Percentiles rank a stretch among this genome's conserved stretches.
Evolutionary conservation across 2,113 vertebrate genomes (phyloP).

Genomic region (Spea bombifrons): DNA sequence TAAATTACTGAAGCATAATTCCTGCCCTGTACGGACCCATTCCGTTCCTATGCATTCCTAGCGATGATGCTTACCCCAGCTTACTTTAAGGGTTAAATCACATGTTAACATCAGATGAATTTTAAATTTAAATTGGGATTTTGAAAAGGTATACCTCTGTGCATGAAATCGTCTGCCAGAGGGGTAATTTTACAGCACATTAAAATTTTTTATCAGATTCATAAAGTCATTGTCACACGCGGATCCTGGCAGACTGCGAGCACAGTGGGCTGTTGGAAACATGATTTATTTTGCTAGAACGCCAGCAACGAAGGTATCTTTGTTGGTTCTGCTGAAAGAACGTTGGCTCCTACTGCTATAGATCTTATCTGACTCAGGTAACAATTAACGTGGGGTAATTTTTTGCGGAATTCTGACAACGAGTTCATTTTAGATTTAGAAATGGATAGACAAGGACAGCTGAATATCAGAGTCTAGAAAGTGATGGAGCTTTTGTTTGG

Average conservation of each 20-base stretch:
- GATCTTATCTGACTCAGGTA: not conserved
- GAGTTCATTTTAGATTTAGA: not conserved
- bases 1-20: too few species aligned
- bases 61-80: not conserved
- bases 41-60: too few species aligned
- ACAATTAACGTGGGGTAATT: not conserved
- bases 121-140: not conserved
- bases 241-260: conserved; percentile 20
- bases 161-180: conserved; percentile 24
- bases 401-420: conserved; percentile 4
- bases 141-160: conserved; percentile 15
- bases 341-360: not conserved
- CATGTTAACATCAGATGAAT: conserved; percentile 9
- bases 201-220: conserved; percentile 41
- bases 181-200: conserved; percentile 36
- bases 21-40: too few species aligned
- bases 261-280: conserved; percentile 37
- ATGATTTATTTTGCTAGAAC: conserved; percentile 24
- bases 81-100: not conserved
- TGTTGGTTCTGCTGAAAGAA: conserved; percentile 11
- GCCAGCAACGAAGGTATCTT: conserved; percentile 32
- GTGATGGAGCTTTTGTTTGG: conserved; percentile 44
- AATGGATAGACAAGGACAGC: conserved; percentile 37
- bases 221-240: conserved; percentile 40
- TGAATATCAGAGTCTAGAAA: conserved; percentile 45